A percentile compares a stretch with the other conserved stretches of the same genome.
Evolutionary conservation across 2,113 vertebrate genomes (phyloP).

Genomic region (Thunnus thynnus): DNA sequence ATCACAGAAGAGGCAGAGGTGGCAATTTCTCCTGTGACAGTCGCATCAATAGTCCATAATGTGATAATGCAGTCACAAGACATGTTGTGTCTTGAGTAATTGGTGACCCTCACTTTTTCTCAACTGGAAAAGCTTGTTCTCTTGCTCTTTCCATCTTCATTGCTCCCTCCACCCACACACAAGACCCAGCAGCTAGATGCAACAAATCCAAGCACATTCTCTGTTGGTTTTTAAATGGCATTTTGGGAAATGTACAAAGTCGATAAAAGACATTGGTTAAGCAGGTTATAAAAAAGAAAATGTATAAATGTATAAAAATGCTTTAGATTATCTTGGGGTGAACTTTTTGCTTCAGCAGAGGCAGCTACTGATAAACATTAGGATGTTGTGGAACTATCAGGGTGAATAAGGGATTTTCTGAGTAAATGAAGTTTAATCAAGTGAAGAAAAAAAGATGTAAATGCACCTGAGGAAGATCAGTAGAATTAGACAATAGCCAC

Average conservation of each 20-base stretch:
- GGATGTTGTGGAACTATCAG: conserved; percentile 6
- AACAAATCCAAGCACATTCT: conserved; percentile 12
- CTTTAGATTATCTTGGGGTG: neutral
- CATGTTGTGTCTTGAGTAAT: conserved; percentile 49
- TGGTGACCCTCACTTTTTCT: conserved; percentile 40
- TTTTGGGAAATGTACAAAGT: neutral
- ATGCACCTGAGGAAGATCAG: conserved; percentile 65
- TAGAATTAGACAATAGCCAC: conserved; percentile 70
- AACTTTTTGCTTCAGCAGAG: conserved; percentile 2
- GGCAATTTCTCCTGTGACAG: conserved; percentile 53
- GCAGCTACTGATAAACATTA: conserved; percentile 21
- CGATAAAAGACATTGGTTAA: neutral
- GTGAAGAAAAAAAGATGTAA: conserved; percentile 41
- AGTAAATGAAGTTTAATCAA: conserved; percentile 68
- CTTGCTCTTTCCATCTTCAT: conserved; percentile 7
- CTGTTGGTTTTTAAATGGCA: neutral
- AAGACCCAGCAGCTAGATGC: conserved; percentile 3
- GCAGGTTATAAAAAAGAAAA: neutral
- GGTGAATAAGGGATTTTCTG: conserved; percentile 38
- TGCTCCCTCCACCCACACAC: neutral
- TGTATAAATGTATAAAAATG: neutral
- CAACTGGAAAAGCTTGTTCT: conserved; percentile 28
- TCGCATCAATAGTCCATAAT: conserved; percentile 54
- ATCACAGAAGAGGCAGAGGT: conserved; percentile 47
- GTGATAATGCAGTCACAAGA: conserved; percentile 52